Conservation (phyloP, 2,113 vertebrate species). For the Pelecanus crispus region DNA sequence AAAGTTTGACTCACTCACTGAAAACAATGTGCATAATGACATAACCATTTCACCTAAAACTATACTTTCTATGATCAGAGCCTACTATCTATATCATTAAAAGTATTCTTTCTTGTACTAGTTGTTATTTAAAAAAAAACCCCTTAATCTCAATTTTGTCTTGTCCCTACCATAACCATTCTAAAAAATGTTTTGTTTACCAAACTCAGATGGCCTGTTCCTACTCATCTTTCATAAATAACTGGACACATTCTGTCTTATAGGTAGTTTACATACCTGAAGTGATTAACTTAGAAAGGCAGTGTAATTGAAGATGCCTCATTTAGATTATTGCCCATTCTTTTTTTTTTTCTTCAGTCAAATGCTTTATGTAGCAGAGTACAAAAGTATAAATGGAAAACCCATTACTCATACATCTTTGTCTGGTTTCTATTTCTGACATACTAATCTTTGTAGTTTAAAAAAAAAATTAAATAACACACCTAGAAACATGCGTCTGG, state of each 20-base stretch:
- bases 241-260: not conserved
- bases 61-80: not conserved
- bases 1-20: not conserved
- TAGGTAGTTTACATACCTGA: not conserved
- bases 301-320: not conserved
- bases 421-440: constrained; percentile 26
- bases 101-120: not conserved
- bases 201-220: not conserved
- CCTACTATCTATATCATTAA: not conserved
- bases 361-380: not conserved
- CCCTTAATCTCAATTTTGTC: not conserved
- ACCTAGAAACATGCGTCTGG: constrained; percentile 2
- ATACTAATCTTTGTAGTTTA: not conserved
- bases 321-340: not conserved
- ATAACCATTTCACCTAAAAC: not conserved
- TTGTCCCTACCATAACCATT: not conserved
- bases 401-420: not conserved
- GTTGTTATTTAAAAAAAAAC: rapidly evolving
- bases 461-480: not conserved
- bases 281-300: not conserved
- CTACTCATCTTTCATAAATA: not conserved
- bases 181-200: not conserved
- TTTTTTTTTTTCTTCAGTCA: not conserved
- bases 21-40: not conserved
- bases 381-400: constrained; percentile 2